Evolutionary conservation across 2,797 vertebrate species (phyloP), one percentile per base, ranked within the genome.

Genomic region (Enteromius trimaculatus): DNA sequence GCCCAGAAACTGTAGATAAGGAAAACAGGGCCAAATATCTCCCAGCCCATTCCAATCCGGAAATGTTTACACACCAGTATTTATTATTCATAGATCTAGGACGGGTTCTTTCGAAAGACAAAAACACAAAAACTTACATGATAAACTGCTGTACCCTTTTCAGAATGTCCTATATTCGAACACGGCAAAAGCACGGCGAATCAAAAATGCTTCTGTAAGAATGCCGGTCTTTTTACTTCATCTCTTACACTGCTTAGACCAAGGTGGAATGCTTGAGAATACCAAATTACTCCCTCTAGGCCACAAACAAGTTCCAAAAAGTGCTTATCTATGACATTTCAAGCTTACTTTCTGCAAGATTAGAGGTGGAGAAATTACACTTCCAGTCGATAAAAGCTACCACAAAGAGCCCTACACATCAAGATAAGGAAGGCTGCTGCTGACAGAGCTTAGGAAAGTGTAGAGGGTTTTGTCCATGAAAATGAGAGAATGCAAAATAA

Each of bases 301-400:
- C 44, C 42, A 69, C 34, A 78, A 84, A 64, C 69, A 84, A 77
- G 70, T 68, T 71, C 71, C 37, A 80, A 74, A 83, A 89, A 76
- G 47, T 83, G 78, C 64, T 85, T 88, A 87, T 87, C 84, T 86
- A 81, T 84, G 85, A 75, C 53, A 76, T 85, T 86, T 86, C 79
- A 39, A 64, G 83, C 62, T 76, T 86, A 77, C 82, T 82, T 86
- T 77, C 80, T 31, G 77, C 66, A 80, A 84, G 82, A 87, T 88
- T 86, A 79, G 80, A 85, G 86, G 55, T 79, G 37, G 65, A 81
- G 75, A 88, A 87, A 81, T 77, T 79, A 84, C 80, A 84, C 66
- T 77, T 58, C 5, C 1, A 82, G 77, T 85, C 75, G 81, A 86
- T 89, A 87, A 84, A 88, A 77, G 78, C 70, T 42, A 77, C 39